Evolutionary conservation across 2,888 invertebrate genomes (phyloP), one percentile per base, ranked within the genome.

Genomic region (Drosophila diplacantha): DNA sequence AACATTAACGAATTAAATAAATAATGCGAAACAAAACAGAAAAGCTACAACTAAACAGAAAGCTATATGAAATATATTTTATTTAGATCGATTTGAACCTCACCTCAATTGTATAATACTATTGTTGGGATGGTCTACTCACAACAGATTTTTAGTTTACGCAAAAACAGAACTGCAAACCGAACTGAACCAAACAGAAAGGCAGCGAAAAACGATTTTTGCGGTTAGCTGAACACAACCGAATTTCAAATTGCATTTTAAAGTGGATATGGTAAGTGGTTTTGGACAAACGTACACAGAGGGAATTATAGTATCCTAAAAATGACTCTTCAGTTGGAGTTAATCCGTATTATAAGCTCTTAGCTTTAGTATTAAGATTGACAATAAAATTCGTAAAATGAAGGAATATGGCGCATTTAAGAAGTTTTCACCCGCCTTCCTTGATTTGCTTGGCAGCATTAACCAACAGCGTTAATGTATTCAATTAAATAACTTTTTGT

Each of bases 141-240:
- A 20, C 20, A 38, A 38, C 20, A 7, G 12, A 22, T 39, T 8
- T 39, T 14, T 8, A 8, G 22, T 39, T 22, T 22, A 4, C 8
- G 38, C 14, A 39, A 54, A 29, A 35, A 22, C 34, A 20, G 34
- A 46, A 9, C 6, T 8, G 3, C 5, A 31, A 38, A 24, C 24
- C 29, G 5, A 31, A 37, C n/a, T 5, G 16, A 39, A 14, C 37
- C 22, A 18, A 32, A 51, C 52, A 26, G 12, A 29, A 56, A 32
- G 31, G 16, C 38, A 18, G 16, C 6, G 14, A 24, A 26, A 51
- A 37, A 18, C 31, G 22, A 20, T 57, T 37, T 57, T 26, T 20
- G 57, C 56, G 61, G 51, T 49, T 12, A 60, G 43, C 44, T 11
- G 32, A 44, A 53, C 63, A 47, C 39, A 47, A 16, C 20, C 39